These are phyloP conservation scores for Cerastis rubricosa DNA, from an alignment of 2,888 invertebrate genomes.

Conservation along the genomic window DNA sequence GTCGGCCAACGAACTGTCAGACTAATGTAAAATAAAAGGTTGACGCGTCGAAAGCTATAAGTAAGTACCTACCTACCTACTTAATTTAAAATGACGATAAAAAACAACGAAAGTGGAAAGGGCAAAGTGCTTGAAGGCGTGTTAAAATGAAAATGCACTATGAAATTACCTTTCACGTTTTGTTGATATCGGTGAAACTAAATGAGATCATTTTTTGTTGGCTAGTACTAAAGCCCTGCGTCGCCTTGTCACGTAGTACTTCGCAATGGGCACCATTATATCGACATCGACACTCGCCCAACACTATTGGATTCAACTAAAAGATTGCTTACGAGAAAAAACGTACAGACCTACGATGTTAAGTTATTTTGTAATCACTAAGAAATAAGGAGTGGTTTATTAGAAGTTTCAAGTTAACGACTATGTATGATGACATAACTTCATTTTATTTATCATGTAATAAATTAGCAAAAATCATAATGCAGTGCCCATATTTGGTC, in stretches of 20 bases:
- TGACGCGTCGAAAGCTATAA: slow-evolving; percentile 52
- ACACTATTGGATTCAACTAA: slow-evolving; percentile 60
- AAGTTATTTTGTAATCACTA: slow-evolving; percentile 58
- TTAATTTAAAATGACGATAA: slow-evolving; percentile 71
- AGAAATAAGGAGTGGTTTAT: slow-evolving; percentile 58
- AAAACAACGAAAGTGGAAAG: slow-evolving; percentile 86
- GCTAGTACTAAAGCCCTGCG: slow-evolving; percentile 73
- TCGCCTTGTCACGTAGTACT: slow-evolving; percentile 78
- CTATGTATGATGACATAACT: slow-evolving; percentile 55
- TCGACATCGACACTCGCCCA: slow-evolving; percentile 70
- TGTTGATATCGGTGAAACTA: slow-evolving; percentile 84
- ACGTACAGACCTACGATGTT: slow-evolving; percentile 40
- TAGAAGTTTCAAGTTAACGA: slow-evolving; percentile 38
- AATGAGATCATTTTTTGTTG: slow-evolving; percentile 88
- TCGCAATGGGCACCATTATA: slow-evolving; percentile 77
- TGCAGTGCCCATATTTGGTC: slow-evolving; percentile 58
- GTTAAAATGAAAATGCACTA: slow-evolving; percentile 87
- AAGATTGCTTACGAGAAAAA: slow-evolving; percentile 59
- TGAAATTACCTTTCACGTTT: slow-evolving; percentile 90
- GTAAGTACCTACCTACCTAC: slow-evolving; percentile 42
- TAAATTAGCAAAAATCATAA: slow-evolving; percentile 61
- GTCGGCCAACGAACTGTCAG: slow-evolving; percentile 59
- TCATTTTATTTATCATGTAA: slow-evolving; percentile 43
- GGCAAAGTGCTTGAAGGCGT: slow-evolving; percentile 86
- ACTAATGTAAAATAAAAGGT: slow-evolving; percentile 62